A percentile compares a stretch with the other conserved stretches of the same genome.
phyloP scores from a whole-genome alignment of 2,797 vertebrate species.

The Alosa sapidissima region DNA sequence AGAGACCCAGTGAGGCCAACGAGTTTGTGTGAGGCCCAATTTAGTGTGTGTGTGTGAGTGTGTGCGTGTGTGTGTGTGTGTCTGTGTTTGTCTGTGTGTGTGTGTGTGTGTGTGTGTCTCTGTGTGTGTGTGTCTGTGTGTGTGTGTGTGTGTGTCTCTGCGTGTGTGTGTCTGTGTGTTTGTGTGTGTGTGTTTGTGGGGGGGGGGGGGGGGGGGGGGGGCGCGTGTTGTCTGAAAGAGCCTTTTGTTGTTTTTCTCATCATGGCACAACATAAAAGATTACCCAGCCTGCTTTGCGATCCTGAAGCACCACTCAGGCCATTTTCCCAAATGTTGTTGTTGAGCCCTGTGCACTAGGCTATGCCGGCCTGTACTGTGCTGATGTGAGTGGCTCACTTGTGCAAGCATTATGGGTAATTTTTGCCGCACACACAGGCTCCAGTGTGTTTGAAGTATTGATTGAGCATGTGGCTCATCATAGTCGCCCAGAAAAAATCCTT shows the following conservation, averaged over 20 bases:
- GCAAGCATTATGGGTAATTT: neutral
- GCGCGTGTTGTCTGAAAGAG: neutral
- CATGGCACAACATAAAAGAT: neutral
- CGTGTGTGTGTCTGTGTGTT: neutral
- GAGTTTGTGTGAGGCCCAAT: neutral
- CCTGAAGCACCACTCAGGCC: constrained; percentile 4
- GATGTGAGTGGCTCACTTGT: neutral
- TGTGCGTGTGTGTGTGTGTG: neutral
- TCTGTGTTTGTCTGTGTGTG: too few relatives aligned
- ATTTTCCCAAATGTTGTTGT: neutral
- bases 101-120: neutral
- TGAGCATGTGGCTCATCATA: neutral
- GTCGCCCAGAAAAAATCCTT: neutral
- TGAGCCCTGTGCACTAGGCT: neutral
- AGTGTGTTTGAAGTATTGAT: neutral
- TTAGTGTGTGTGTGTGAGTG: neutral
- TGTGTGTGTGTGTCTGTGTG: neutral
- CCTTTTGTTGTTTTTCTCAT: neutral
- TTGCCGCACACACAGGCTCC: neutral
- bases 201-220: neutral
- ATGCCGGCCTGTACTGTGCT: too few relatives aligned
- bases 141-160: neutral
- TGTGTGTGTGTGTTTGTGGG: neutral
- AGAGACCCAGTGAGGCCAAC: too few relatives aligned
- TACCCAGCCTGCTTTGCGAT: neutral